phyloP scores from a whole-genome alignment of 2,113 vertebrate genomes.

The Macquaria australasica region DNA sequence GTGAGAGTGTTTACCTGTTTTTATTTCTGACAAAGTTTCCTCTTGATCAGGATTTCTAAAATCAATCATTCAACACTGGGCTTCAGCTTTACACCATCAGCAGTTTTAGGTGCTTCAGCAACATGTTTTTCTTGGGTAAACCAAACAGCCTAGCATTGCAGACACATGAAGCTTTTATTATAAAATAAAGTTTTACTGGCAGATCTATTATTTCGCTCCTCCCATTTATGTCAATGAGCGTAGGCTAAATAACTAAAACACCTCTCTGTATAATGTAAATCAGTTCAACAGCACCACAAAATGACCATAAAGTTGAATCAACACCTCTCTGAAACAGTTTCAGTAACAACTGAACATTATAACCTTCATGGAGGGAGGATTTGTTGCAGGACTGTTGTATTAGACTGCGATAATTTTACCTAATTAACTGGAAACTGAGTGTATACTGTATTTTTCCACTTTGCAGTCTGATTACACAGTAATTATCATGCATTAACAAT shows the following conservation, averaged over 20 bases:
- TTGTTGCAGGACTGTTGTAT: too few species aligned
- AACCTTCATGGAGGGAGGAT: too few species aligned
- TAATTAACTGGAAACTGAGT: too few species aligned
- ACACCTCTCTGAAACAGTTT: too few species aligned
- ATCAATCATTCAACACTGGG: not conserved
- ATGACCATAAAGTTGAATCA: too few species aligned
- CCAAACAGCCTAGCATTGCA: too few species aligned
- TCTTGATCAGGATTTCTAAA: conserved; percentile 19
- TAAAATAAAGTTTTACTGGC: not conserved
- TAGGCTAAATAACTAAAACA: not conserved
- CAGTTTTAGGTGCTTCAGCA: not conserved
- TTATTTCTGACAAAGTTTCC: conserved; percentile 14
- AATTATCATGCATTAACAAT: too few species aligned
- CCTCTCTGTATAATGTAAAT: not conserved
- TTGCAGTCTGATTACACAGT: too few species aligned
- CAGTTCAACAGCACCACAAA: too few species aligned
- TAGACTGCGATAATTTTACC: too few species aligned
- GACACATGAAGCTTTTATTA: not conserved
- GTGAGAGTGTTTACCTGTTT: not conserved
- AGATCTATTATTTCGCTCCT: not conserved
- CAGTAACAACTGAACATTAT: too few species aligned
- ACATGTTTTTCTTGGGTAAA: not conserved
- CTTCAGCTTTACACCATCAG: not conserved
- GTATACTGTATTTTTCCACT: too few species aligned
- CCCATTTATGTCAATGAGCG: not conserved